These are phyloP conservation scores for Anguilla pacifica DNA, from an alignment of 2,797 vertebrate genomes.

Conservation along the genomic window DNA sequence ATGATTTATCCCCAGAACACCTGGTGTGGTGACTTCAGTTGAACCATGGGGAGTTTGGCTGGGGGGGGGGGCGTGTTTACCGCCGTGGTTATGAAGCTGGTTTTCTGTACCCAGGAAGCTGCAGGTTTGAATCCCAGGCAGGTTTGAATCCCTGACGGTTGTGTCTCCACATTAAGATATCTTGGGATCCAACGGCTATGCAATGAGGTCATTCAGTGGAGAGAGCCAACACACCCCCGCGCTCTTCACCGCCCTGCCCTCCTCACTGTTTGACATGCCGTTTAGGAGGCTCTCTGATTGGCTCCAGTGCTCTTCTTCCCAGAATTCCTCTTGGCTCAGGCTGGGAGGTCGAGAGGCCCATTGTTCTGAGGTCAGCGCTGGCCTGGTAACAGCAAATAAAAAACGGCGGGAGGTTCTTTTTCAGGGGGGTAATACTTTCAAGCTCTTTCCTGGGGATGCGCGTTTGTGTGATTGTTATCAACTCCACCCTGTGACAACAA, in stretches of 20 bases:
- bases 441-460: neutral
- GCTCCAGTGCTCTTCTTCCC: neutral
- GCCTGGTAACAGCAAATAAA: neutral
- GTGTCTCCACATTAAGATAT: neutral
- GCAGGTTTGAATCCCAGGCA: neutral
- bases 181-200: neutral
- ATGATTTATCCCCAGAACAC: neutral
- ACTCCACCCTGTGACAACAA: neutral
- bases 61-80: neutral
- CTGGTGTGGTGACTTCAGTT: neutral
- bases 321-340: neutral
- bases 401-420: neutral
- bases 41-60: neutral
- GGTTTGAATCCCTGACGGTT: neutral
- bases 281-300: neutral
- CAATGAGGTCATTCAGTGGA: neutral
- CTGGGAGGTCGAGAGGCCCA: neutral
- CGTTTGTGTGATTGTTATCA: neutral
- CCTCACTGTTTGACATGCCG: neutral
- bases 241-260: neutral
- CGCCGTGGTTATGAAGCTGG: neutral
- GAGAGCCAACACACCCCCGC: neutral
- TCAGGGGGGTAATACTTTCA: neutral
- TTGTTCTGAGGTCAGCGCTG: neutral
- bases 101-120: neutral